Evolutionary conservation across 2,888 invertebrate species (phyloP).

Genomic region (Anthophora plumipes): DNA sequence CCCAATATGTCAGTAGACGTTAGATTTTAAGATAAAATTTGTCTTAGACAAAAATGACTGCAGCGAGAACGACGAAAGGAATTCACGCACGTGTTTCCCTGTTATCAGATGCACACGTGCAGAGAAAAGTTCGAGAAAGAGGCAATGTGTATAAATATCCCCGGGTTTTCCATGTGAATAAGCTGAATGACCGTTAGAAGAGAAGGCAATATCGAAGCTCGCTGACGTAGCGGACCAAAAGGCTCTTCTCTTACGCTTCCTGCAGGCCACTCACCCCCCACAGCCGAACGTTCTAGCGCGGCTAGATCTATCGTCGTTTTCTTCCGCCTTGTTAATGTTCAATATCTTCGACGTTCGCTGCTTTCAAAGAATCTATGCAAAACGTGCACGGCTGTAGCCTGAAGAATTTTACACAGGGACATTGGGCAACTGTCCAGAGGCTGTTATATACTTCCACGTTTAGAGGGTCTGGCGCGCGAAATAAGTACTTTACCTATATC

Average conservation of each 20-base stretch:
- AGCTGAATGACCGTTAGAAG: conserved; percentile 65
- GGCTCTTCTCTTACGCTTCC: conserved; percentile 13
- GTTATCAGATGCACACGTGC: conserved; percentile 53
- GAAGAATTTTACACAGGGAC: conserved; percentile 23
- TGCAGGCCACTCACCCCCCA: conserved; percentile 2
- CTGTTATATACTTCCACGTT: background rate
- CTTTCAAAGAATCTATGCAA: conserved; percentile 32
- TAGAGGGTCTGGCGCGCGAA: background rate
- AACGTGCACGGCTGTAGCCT: background rate
- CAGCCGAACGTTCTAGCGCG: conserved; percentile 12
- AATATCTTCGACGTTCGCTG: conserved; percentile 47
- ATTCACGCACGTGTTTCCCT: conserved; percentile 45
- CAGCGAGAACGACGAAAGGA: background rate
- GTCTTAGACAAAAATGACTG: background rate
- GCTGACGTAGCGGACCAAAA: conserved; percentile 65
- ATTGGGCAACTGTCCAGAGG: conserved; percentile 35
- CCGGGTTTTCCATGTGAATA: conserved; percentile 58
- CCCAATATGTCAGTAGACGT: too few species aligned
- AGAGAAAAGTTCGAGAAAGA: conserved; percentile 24
- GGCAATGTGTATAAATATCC: conserved; percentile 58
- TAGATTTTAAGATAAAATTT: too few species aligned
- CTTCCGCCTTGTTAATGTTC: conserved; percentile 59
- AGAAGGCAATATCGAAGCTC: conserved; percentile 63
- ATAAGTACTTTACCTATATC: too few species aligned
- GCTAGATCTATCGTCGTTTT: conserved; percentile 36